These are phyloP conservation scores for Nyctibius bracteatus DNA, from an alignment of 2,113 vertebrate genomes.

Conservation along the genomic window DNA sequence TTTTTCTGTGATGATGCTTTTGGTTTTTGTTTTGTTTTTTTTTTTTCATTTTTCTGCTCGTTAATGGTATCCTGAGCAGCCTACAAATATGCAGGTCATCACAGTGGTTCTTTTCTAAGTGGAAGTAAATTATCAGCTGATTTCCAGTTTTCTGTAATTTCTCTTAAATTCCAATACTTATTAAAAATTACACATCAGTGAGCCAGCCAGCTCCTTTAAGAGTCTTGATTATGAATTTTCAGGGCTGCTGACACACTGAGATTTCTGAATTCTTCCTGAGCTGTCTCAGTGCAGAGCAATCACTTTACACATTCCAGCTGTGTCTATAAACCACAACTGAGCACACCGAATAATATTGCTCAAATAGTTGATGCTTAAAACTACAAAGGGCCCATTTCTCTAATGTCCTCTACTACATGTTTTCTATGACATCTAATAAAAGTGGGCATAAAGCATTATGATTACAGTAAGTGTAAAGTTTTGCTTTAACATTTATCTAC, in stretches of 20 bases:
- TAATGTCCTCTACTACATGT: not conserved
- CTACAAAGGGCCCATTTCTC: not conserved
- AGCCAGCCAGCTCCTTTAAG: not conserved
- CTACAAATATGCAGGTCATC: not conserved
- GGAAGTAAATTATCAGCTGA: not conserved
- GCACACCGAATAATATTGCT: not conserved
- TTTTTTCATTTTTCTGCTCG: not conserved
- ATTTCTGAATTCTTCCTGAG: constrained; percentile 40
- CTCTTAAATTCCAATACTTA: not conserved
- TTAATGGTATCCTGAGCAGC: not conserved
- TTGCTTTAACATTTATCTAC: not conserved
- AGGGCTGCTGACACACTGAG: constrained; percentile 27
- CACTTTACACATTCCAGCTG: constrained; percentile 38
- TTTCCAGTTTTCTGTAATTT: not conserved
- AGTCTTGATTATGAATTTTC: not conserved
- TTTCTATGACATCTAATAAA: not conserved
- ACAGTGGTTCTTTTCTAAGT: not conserved
- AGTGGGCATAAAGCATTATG: not conserved
- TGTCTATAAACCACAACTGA: not conserved
- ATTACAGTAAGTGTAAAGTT: not conserved
- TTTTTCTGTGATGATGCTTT: not conserved
- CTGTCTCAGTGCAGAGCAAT: constrained; percentile 10
- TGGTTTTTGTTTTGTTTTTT: not conserved
- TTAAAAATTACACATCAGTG: not conserved
- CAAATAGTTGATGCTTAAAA: not conserved